phyloP scores from a whole-genome alignment of 1,140 invertebrate genomes.

The Diabrotica undecimpunctata region DNA sequence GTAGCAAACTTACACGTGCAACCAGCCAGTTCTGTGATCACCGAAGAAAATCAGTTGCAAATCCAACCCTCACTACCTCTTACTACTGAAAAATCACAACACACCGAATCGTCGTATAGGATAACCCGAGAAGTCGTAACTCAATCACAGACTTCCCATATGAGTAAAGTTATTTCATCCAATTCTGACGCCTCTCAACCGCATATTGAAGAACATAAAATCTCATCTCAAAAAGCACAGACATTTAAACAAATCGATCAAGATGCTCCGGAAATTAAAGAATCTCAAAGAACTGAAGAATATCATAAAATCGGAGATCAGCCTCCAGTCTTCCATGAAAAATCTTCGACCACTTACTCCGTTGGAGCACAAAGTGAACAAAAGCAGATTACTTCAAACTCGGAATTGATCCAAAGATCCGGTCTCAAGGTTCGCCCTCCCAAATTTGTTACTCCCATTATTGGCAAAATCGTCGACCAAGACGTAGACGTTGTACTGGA shows the following conservation, averaged over 20 bases:
- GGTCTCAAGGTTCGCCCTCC: slow-evolving; percentile 58
- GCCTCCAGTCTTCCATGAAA: slow-evolving; percentile 39
- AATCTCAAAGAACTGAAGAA: slow-evolving; percentile 53
- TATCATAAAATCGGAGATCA: slow-evolving; percentile 50
- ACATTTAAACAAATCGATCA: slow-evolving; percentile 45
- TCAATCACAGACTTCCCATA: slow-evolving; percentile 45
- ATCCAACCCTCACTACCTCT: neutral
- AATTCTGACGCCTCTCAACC: slow-evolving; percentile 36
- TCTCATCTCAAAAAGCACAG: slow-evolving; percentile 42
- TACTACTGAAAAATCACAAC: slow-evolving; percentile 28
- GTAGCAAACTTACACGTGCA: slow-evolving; percentile 57
- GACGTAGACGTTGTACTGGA: slow-evolving; percentile 66
- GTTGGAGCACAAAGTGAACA: slow-evolving; percentile 25
- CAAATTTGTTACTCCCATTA: slow-evolving; percentile 64
- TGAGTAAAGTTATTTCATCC: slow-evolving; percentile 40
- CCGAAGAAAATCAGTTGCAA: slow-evolving; percentile 3
- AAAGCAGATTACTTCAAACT: slow-evolving; percentile 27
- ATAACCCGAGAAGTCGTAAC: slow-evolving; percentile 49
- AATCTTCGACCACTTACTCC: slow-evolving; percentile 32
- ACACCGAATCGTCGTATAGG: slow-evolving; percentile 43
- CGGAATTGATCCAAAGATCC: slow-evolving; percentile 44
- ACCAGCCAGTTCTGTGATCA: slow-evolving; percentile 39
- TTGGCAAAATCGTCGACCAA: slow-evolving; percentile 74
- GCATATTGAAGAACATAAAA: slow-evolving; percentile 45
- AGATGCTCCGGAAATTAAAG: slow-evolving; percentile 40